Conservation (phyloP, 2,797 vertebrate genomes). For the Tapera naevia region DNA sequence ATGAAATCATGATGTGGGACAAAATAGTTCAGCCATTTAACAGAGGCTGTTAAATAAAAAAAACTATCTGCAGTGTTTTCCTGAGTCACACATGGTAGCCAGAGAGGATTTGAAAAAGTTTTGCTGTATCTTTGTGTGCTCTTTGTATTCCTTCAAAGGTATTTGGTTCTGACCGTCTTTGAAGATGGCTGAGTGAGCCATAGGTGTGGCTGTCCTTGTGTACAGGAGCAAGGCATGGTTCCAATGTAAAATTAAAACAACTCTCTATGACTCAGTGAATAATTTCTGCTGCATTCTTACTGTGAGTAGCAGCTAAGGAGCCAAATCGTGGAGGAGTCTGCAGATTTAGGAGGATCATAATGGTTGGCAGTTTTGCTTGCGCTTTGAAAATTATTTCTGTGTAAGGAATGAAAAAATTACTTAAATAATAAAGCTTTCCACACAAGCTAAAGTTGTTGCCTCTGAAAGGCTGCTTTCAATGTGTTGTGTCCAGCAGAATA, state of each 20-base stretch:
- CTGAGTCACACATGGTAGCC: neutral
- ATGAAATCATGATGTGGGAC: neutral
- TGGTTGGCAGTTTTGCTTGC: neutral
- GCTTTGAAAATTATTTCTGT: neutral
- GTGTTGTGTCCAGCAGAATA: neutral
- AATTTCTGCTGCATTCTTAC: neutral
- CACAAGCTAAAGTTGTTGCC: neutral
- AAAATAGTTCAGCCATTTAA: neutral
- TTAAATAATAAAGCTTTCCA: neutral
- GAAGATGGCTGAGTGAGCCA: neutral
- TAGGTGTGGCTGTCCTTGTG: neutral
- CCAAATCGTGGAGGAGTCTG: neutral
- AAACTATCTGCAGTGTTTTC: neutral
- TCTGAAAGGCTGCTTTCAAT: neutral
- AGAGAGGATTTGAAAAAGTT: neutral
- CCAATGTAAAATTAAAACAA: neutral
- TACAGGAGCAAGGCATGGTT: neutral
- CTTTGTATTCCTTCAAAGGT: neutral
- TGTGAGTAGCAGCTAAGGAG: neutral
- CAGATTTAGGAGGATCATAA: neutral
- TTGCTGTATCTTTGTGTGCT: neutral
- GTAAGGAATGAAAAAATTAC: neutral
- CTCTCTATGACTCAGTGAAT: neutral
- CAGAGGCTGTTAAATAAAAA: neutral
- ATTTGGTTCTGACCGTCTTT: neutral